Conservation (phyloP, 2,888 invertebrate genomes). For the Drosophila lacicola region DNA sequence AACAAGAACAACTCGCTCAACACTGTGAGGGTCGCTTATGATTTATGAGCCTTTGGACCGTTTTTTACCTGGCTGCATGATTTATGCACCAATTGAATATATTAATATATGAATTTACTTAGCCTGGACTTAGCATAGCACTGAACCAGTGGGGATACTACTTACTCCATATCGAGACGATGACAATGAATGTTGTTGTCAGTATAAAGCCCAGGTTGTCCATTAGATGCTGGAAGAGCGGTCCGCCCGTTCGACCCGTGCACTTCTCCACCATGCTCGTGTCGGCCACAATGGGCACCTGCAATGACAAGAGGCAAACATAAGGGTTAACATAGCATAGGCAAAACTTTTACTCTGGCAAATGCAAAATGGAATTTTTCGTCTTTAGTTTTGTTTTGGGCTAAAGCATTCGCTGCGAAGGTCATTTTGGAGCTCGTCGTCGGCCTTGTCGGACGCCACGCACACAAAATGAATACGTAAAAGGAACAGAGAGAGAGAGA, state of each 20-base stretch:
- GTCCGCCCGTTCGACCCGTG: slow-evolving; percentile 67
- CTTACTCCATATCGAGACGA: slow-evolving; percentile 81
- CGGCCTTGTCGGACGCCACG: slow-evolving; percentile 17
- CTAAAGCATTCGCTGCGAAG: slow-evolving; percentile 6
- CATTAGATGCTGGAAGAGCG: slow-evolving; percentile 73
- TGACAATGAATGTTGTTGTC: slow-evolving; percentile 75
- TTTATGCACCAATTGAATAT: slow-evolving; percentile 49
- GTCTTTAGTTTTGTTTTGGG: slow-evolving; percentile 12
- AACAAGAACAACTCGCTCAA: slow-evolving; percentile 1
- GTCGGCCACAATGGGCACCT: slow-evolving; percentile 81
- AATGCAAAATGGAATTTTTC: slow-evolving; percentile 19
- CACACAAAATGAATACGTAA: slow-evolving; percentile 38
- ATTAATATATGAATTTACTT: slow-evolving; percentile 28
- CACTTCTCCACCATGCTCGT: slow-evolving; percentile 77
- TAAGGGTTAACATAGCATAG: slow-evolving; percentile 8
- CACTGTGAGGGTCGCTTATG: slow-evolving; percentile 37
- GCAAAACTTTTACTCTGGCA: slow-evolving; percentile 12
- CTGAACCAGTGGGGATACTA: slow-evolving; percentile 9
- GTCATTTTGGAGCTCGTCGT: slow-evolving; percentile 15
- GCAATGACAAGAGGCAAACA: slow-evolving; percentile 49
- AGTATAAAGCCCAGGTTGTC: slow-evolving; percentile 83
- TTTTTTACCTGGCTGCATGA: slow-evolving; percentile 32
- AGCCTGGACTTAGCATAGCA: not conserved
- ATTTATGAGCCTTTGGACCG: slow-evolving; percentile 52
- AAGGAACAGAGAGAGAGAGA: not conserved